phyloP scores from a whole-genome alignment of 2,113 vertebrate genomes.

The Bungarus multicinctus region DNA sequence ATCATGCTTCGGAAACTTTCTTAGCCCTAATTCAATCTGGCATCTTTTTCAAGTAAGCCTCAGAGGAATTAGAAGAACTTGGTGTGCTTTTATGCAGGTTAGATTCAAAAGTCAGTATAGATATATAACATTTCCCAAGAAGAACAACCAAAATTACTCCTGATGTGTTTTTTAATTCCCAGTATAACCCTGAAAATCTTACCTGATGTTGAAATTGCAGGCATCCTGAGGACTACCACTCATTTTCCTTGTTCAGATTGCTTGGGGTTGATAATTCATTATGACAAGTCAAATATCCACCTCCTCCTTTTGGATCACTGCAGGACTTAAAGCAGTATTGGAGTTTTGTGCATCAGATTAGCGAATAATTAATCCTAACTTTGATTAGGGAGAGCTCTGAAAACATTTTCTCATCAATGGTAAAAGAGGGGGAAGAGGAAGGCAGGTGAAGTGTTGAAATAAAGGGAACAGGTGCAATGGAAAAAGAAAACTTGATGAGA shows the following conservation, averaged over 20 bases:
- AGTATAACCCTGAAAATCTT: not conserved
- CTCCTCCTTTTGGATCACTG: not conserved
- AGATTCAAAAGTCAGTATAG: not conserved
- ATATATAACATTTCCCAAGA: not conserved
- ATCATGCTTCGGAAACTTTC: not conserved
- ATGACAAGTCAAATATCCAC: not conserved
- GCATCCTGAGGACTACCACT: not conserved
- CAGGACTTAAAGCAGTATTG: slow-evolving; percentile 31
- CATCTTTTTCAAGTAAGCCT: not conserved
- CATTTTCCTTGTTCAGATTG: not conserved
- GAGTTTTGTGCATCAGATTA: slow-evolving; percentile 46
- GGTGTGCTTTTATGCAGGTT: not conserved
- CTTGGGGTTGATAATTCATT: not conserved
- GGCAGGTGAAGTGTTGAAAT: not conserved
- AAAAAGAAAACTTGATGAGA: not conserved
- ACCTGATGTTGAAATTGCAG: not conserved
- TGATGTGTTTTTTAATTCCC: not conserved
- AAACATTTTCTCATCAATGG: slow-evolving; percentile 26
- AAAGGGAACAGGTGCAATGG: slow-evolving; percentile 11
- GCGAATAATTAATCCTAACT: slow-evolving; percentile 48
- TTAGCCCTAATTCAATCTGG: not conserved
- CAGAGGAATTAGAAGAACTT: not conserved
- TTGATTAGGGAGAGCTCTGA: slow-evolving; percentile 27
- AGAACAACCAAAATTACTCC: not conserved
- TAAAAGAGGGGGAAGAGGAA: not conserved